A percentile compares a stretch with the other conserved stretches of the same genome.
Evolutionary conservation across 1,140 invertebrate species (phyloP).

Genomic region (Rhagoletis pomonella): DNA sequence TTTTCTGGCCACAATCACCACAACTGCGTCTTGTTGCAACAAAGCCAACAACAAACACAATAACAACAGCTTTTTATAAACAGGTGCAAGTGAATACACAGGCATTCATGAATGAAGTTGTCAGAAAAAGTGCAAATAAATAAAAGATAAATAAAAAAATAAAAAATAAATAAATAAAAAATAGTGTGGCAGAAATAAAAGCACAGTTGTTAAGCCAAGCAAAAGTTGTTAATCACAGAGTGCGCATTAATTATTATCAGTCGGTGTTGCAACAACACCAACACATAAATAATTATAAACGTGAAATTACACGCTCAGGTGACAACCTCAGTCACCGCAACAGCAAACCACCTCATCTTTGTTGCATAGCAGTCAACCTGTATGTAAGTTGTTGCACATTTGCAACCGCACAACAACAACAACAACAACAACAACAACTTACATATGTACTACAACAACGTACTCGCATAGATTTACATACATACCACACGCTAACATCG

Average conservation of each 20-base stretch:
- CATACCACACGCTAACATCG: not conserved
- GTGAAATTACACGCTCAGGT: not conserved
- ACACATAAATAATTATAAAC: not conserved
- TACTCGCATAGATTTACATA: not conserved
- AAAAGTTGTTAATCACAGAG: constrained; percentile 10
- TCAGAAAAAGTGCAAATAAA: not conserved
- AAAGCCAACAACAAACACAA: not conserved
- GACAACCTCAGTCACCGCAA: not conserved
- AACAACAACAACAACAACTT: not conserved
- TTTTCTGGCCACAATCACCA: not conserved
- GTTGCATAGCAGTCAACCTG: not conserved
- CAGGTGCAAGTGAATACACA: not conserved
- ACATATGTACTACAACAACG: not conserved
- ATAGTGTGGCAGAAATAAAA: not conserved
- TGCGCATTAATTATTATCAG: not conserved
- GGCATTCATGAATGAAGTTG: not conserved
- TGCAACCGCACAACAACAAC: constrained; percentile 15
- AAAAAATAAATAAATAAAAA: not conserved
- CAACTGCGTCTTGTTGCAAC: constrained; percentile 7
- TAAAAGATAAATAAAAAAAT: not conserved
- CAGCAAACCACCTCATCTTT: constrained; percentile 18
- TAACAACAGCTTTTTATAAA: not conserved
- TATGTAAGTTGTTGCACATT: not conserved
- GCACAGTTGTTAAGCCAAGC: too few species aligned
- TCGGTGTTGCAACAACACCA: not conserved